A percentile compares a stretch with the other conserved stretches of the same genome.
phyloP scores from a whole-genome alignment of 2,797 vertebrate genomes.

The Clarias pachynema region DNA sequence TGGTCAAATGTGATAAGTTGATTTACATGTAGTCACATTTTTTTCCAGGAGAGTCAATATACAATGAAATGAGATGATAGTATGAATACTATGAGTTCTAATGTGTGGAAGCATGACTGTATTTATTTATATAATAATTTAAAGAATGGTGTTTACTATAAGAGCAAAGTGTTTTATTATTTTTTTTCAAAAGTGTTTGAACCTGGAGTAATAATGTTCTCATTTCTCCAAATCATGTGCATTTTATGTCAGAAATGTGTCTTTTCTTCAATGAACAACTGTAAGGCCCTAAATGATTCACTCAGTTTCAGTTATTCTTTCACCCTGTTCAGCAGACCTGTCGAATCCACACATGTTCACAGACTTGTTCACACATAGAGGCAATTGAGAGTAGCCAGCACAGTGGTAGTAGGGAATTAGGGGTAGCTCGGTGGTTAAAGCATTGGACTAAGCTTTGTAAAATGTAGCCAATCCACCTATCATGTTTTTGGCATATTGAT shows the following conservation, averaged over 20 bases:
- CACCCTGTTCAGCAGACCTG: neutral
- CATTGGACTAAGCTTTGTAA: no score
- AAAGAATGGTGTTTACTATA: neutral
- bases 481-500: neutral
- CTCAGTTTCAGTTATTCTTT: neutral
- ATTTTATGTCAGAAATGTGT: neutral
- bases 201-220: neutral
- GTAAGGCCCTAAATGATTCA: neutral
- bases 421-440: no score
- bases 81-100: neutral
- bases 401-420: no score
- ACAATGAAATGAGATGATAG: neutral
- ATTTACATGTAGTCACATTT: slow-evolving; percentile 7
- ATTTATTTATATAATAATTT: neutral
- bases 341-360: neutral
- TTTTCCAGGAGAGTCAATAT: neutral
- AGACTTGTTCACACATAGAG: neutral
- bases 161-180: neutral
- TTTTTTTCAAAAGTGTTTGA: neutral
- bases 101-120: neutral
- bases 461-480: neutral
- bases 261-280: neutral
- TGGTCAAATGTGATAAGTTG: neutral
- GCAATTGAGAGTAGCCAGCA: neutral
- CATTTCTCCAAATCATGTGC: neutral